These are phyloP conservation scores for Lepidostoma basale DNA, from an alignment of 1,140 invertebrate genomes.

Conservation along the genomic window DNA sequence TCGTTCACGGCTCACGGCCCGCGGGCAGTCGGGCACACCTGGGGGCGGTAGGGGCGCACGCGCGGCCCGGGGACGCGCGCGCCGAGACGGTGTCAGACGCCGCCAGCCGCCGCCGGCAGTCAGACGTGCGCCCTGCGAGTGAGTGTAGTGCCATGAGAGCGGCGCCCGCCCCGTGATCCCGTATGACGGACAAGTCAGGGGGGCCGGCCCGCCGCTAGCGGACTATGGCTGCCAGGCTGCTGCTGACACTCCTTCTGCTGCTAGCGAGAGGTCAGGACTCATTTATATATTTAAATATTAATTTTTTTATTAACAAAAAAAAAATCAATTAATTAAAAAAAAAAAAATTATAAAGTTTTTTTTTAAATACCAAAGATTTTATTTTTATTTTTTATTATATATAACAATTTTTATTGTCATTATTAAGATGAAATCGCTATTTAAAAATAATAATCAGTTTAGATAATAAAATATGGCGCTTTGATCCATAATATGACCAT, in stretches of 20 bases:
- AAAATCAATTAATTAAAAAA: no score
- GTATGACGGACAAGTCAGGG: conserved; percentile 42
- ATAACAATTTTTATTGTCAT: no score
- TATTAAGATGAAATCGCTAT: no score
- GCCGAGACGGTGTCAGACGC: conserved; percentile 56
- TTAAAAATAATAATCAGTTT: no score
- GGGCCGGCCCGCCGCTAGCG: conserved; percentile 46
- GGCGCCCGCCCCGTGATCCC: conserved; percentile 31
- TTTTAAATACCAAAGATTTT: no score
- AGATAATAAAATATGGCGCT: no score
- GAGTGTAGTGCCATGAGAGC: conserved; percentile 42
- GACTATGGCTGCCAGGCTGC: conserved; percentile 37
- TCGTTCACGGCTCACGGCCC: background rate
- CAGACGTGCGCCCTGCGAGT: conserved; percentile 50
- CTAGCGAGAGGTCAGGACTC: conserved; percentile 41
- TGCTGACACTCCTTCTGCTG: conserved; percentile 28
- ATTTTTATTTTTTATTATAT: no score
- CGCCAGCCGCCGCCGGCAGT: conserved; percentile 55
- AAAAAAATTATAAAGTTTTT: no score
- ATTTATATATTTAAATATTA: no score
- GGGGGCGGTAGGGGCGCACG: conserved; percentile 44
- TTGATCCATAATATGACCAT: background rate
- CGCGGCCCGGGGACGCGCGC: conserved; percentile 46
- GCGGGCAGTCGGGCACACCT: background rate
- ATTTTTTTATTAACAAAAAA: no score